Percentiles rank a stretch among this genome's conserved stretches.
phyloP scores from a whole-genome alignment of 2,797 vertebrate genomes.

The Hemitrygon akajei region DNA sequence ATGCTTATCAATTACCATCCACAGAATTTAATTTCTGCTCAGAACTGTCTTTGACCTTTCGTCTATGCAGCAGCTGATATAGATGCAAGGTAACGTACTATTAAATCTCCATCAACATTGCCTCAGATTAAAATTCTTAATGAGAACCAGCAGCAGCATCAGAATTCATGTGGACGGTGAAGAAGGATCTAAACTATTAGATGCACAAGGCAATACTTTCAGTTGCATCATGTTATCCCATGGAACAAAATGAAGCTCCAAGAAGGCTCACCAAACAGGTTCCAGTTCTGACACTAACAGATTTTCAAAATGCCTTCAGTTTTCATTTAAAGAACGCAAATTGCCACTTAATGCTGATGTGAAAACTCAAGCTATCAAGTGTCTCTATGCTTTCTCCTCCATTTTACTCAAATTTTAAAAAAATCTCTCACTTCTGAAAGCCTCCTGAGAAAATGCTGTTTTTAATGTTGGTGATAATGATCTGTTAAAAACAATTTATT shows the following conservation, averaged over 20 bases:
- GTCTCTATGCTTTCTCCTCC: background rate
- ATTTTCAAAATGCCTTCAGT: conserved; percentile 14
- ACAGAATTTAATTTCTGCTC: background rate
- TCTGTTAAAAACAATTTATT: conserved; percentile 63
- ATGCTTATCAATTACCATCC: conserved; percentile 4
- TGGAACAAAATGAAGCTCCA: background rate
- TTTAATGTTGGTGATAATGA: conserved; percentile 48
- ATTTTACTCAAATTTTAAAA: conserved; percentile 3
- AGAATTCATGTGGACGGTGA: background rate
- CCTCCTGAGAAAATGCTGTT: conserved; percentile 41
- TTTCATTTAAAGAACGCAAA: conserved; percentile 1
- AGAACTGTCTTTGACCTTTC: background rate
- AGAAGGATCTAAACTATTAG: background rate
- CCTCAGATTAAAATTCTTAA: background rate
- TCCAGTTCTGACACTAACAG: background rate
- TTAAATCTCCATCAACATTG: conserved; percentile 2
- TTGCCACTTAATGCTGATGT: conserved; percentile 25
- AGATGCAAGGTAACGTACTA: background rate
- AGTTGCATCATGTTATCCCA: no score
- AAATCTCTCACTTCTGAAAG: conserved; percentile 40
- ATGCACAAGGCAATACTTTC: background rate
- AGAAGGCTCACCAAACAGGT: background rate
- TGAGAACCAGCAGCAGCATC: background rate
- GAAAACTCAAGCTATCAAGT: conserved; percentile 28
- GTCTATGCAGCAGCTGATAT: background rate